These are phyloP conservation scores for Oreortyx pictus DNA, from an alignment of 2,797 vertebrate species.

Conservation along the genomic window DNA sequence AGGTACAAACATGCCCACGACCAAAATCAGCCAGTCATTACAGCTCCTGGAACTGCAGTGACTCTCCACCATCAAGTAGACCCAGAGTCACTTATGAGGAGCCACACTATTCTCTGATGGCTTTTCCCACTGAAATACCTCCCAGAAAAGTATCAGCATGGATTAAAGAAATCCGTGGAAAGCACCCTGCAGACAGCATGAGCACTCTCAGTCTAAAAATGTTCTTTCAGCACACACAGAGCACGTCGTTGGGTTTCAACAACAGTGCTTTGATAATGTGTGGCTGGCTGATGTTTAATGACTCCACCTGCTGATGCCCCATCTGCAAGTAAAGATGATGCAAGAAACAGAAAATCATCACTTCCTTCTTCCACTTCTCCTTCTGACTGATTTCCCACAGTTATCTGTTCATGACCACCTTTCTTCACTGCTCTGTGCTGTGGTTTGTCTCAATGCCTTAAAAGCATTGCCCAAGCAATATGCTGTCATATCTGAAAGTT, in stretches of 20 bases:
- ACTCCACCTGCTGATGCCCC: background rate
- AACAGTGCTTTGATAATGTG: background rate
- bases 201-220: background rate
- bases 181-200: background rate
- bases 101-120: background rate
- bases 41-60: background rate
- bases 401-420: background rate
- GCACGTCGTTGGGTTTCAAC: background rate
- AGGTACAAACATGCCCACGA: background rate
- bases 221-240: background rate
- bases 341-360: slow-evolving; percentile 15
- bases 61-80: rapidly evolving
- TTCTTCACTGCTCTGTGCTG: background rate
- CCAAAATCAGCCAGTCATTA: background rate
- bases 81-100: background rate
- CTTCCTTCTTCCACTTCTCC: slow-evolving; percentile 17
- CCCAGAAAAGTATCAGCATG: background rate
- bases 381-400: background rate
- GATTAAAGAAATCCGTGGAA: background rate
- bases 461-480: background rate
- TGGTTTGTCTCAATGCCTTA: background rate
- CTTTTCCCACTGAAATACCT: background rate
- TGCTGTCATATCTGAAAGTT: background rate
- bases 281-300: background rate
- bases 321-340: background rate